phyloP scores from a whole-genome alignment of 2,113 vertebrate species.

The Nyctereutes procyonoides region DNA sequence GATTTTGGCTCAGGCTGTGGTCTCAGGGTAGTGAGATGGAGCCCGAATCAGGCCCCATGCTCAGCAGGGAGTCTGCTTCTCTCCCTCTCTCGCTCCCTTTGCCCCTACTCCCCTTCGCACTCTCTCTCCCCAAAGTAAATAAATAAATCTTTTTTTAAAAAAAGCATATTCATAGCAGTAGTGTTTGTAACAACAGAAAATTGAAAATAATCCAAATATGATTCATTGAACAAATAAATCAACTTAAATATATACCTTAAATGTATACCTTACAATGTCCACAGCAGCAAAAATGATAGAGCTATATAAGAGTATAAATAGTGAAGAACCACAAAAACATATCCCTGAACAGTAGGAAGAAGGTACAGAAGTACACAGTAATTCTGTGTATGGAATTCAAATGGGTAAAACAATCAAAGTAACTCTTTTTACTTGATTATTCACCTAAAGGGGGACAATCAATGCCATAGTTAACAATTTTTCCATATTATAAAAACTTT shows the following conservation, averaged over 20 bases:
- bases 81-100: too few species aligned
- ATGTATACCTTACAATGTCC: neutral
- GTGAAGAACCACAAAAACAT: neutral
- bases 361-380: neutral
- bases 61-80: too few species aligned
- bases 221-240: neutral
- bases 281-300: constrained; percentile 1
- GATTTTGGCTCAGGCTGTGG: neutral
- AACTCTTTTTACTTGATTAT: neutral
- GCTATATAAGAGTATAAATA: neutral
- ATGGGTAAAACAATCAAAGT: neutral
- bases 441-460: neutral
- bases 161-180: neutral
- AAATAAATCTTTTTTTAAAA: neutral
- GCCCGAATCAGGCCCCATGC: neutral
- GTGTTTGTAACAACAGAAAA: neutral
- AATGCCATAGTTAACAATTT: neutral
- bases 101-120: too few species aligned
- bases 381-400: neutral
- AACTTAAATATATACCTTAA: neutral
- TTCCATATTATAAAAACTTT: neutral
- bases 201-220: neutral
- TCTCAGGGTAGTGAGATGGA: neutral
- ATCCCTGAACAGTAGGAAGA: neutral
- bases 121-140: too few species aligned